These are phyloP conservation scores for Tragelaphus imberbis DNA, from an alignment of 2,113 vertebrate genomes.

Conservation along the genomic window DNA sequence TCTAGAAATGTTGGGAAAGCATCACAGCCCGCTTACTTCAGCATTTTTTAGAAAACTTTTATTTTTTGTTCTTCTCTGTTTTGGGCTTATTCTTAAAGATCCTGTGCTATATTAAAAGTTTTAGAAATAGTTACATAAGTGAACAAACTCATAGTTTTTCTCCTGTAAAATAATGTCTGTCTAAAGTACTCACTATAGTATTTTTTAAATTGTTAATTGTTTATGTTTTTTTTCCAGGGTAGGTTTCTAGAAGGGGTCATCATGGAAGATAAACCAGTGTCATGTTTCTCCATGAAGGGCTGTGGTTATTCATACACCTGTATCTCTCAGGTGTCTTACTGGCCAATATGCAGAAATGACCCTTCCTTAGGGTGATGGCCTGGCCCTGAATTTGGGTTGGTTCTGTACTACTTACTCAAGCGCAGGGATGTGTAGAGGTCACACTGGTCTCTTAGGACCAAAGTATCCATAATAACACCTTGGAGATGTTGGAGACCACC, in stretches of 20 bases:
- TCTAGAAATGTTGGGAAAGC: neutral
- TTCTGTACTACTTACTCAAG: neutral
- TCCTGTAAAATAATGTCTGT: neutral
- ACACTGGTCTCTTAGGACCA: neutral
- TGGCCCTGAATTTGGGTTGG: neutral
- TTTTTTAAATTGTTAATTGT: neutral
- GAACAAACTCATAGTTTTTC: neutral
- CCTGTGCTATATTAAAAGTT: constrained; percentile 5
- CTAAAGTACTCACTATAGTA: neutral
- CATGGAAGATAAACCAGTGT: neutral
- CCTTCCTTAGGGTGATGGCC: neutral
- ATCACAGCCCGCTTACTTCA: neutral
- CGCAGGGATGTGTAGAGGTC: neutral
- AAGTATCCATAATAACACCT: neutral
- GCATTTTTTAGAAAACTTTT: constrained; percentile 14
- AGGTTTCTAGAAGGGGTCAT: neutral
- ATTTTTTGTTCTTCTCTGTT: neutral
- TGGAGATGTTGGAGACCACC: neutral
- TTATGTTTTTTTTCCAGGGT: neutral
- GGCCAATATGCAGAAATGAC: neutral
- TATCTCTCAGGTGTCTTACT: neutral
- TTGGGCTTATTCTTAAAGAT: constrained; percentile 16
- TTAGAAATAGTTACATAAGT: neutral
- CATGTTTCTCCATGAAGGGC: neutral
- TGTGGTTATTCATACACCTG: neutral